A percentile compares a stretch with the other conserved stretches of the same genome.
Evolutionary conservation across 2,113 vertebrate genomes (phyloP).

Genomic region (Phoxinus phoxinus): DNA sequence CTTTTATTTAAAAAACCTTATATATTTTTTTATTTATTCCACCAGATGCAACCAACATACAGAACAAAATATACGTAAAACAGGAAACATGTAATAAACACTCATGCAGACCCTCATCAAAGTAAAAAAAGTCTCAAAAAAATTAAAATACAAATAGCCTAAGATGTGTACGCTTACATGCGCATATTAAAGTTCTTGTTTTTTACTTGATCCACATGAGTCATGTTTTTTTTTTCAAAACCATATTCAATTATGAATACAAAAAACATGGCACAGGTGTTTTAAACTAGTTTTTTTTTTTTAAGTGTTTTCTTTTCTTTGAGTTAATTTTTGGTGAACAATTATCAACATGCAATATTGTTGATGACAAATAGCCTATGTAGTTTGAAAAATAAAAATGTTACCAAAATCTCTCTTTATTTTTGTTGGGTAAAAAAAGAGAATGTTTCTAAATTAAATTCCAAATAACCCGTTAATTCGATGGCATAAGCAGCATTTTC

Average conservation of each 20-base stretch:
- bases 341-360: no score
- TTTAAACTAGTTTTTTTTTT: not conserved
- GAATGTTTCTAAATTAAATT: not conserved
- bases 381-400: no score
- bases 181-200: not conserved
- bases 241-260: not conserved
- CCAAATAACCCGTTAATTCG: not conserved
- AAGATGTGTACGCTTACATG: not conserved
- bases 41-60: not conserved
- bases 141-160: no score
- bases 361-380: no score
- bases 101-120: not conserved
- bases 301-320: not conserved
- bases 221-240: not conserved
- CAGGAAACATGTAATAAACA: not conserved
- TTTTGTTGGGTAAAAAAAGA: no score
- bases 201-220: not conserved
- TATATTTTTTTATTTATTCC: not conserved
- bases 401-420: no score
- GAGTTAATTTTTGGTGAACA: no score
- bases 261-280: not conserved
- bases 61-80: not conserved
- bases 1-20: no score
- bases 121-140: not conserved
- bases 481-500: not conserved